Conservation (phyloP, 2,888 invertebrate species). For the Atherix ibis region DNA sequence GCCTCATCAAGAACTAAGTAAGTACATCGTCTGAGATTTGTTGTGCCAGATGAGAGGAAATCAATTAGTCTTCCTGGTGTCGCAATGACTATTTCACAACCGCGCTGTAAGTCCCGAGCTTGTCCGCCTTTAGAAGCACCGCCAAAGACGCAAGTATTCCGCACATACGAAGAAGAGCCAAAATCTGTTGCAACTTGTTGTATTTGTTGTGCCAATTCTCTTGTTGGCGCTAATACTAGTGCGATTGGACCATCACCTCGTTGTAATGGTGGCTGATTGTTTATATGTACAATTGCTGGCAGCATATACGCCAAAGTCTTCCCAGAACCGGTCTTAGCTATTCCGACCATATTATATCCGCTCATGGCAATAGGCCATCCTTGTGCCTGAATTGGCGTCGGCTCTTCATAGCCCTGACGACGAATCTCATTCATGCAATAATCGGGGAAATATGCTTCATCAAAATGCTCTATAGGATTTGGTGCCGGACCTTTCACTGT, state of each 20-base stretch:
- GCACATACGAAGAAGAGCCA: constrained; percentile 57
- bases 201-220: constrained; percentile 67
- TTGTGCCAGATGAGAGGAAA: constrained; percentile 60
- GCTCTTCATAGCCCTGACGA: constrained; percentile 51
- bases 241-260: constrained; percentile 74
- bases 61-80: constrained; percentile 80
- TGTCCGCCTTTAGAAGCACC: constrained; percentile 74
- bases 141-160: constrained; percentile 80
- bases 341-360: constrained; percentile 68
- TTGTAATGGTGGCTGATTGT: constrained; percentile 57
- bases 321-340: constrained; percentile 73
- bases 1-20: constrained; percentile 83
- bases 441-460: constrained; percentile 65
- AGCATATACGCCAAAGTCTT: constrained; percentile 64
- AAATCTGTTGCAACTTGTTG: constrained; percentile 69
- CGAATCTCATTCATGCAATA: constrained; percentile 48
- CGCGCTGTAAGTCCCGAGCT: constrained; percentile 54
- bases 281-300: constrained; percentile 77
- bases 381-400: constrained; percentile 72
- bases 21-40: constrained; percentile 59
- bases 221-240: constrained; percentile 61
- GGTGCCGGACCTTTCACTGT: constrained; percentile 59
- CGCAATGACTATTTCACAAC: constrained; percentile 77
- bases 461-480: constrained; percentile 61
- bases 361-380: constrained; percentile 78